Evolutionary conservation across 2,113 vertebrate species (phyloP).

Genomic region (Morone chrysops): DNA sequence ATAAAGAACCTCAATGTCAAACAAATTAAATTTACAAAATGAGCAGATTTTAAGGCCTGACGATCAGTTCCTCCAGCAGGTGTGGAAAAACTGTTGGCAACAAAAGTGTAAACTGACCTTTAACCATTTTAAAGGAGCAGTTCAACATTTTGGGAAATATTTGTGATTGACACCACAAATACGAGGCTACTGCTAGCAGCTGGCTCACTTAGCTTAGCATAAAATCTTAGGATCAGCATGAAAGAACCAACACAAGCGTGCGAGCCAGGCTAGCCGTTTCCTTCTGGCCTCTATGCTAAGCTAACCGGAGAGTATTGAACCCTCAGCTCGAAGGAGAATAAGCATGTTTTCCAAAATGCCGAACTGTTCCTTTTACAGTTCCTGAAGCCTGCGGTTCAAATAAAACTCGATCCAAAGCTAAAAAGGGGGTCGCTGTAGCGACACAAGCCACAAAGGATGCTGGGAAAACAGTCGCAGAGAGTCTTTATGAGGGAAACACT

Average conservation of each 20-base stretch:
- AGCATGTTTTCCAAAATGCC: not conserved
- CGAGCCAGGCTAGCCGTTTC: not conserved
- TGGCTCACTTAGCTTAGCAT: not conserved
- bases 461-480: not conserved
- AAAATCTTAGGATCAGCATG: not conserved
- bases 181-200: not conserved
- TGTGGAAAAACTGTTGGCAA: constrained; percentile 2
- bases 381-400: not conserved
- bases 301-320: not conserved
- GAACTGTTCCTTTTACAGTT: not conserved
- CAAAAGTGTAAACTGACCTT: constrained; percentile 4
- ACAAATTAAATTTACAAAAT: too few relatives aligned
- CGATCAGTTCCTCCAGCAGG: not conserved
- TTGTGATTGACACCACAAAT: not conserved
- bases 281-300: constrained; percentile 1
- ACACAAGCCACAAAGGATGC: constrained; percentile 16
- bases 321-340: not conserved
- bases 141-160: not conserved
- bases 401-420: not conserved
- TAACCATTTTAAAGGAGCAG: not conserved
- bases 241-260: too few relatives aligned
- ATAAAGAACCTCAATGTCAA: not conserved
- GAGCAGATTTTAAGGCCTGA: constrained; percentile 30
- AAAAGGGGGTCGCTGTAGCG: not conserved
- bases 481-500: not conserved